Percentiles rank a stretch among this genome's conserved stretches.
Evolutionary conservation across 2,888 invertebrate species (phyloP).

Genomic region (Bembecia ichneumoniformis): DNA sequence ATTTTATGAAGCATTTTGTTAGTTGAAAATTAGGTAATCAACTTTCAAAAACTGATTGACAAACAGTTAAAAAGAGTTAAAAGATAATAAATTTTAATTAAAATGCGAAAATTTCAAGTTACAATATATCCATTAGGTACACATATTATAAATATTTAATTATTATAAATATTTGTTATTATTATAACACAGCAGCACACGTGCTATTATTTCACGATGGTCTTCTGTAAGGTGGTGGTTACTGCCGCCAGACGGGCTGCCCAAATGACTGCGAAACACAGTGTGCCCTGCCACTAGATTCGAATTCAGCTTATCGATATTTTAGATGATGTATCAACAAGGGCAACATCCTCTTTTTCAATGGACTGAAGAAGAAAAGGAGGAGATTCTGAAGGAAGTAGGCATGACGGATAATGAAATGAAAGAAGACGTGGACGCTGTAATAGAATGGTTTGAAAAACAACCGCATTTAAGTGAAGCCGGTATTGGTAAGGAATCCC

Average conservation of each 20-base stretch:
- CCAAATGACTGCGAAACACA: no score
- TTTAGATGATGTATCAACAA: conserved; percentile 29
- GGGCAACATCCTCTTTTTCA: conserved; percentile 31
- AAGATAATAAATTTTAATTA: no score
- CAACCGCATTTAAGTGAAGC: conserved; percentile 43
- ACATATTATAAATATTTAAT: background rate
- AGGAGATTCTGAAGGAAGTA: conserved; percentile 29
- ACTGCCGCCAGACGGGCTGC: no score
- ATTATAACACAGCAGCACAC: no score
- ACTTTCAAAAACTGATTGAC: no score
- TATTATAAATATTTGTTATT: background rate
- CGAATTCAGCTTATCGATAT: background rate
- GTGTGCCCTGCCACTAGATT: no score
- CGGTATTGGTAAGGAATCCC: conserved; percentile 27
- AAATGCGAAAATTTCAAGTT: no score
- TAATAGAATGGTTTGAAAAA: conserved; percentile 45
- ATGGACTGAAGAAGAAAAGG: conserved; percentile 33
- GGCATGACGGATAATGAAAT: conserved; percentile 32
- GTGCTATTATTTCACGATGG: background rate
- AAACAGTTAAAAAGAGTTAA: no score
- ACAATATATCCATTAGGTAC: no score
- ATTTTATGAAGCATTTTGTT: no score
- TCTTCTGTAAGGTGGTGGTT: no score
- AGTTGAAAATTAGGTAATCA: no score
- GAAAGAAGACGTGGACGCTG: conserved; percentile 28